A percentile compares a stretch with the other conserved stretches of the same genome.
These are phyloP conservation scores for Rhinogobius similis DNA, from an alignment of 2,113 vertebrate genomes.

Conservation along the genomic window DNA sequence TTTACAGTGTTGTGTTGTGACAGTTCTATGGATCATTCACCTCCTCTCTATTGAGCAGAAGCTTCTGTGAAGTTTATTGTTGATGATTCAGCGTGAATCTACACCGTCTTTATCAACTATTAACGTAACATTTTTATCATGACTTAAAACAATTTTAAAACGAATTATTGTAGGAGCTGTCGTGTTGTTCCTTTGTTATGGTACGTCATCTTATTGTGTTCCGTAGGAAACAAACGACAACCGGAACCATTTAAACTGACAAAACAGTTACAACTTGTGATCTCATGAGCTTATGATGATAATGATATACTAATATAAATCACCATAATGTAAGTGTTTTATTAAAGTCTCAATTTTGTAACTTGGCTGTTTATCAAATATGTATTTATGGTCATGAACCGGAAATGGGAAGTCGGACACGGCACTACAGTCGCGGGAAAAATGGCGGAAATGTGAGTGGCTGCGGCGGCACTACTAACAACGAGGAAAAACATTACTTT, in stretches of 20 bases:
- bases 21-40: background rate
- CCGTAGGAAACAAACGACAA: constrained; percentile 14
- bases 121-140: background rate
- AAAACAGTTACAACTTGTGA: too few species aligned
- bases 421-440: constrained; percentile 59
- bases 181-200: constrained; percentile 10
- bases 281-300: background rate
- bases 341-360: background rate
- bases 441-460: constrained; percentile 60
- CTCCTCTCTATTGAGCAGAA: too few species aligned
- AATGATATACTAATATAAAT: background rate
- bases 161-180: background rate
- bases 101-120: background rate
- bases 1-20: constrained; percentile 27
- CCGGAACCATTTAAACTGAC: constrained; percentile 20
- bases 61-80: background rate
- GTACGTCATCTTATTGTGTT: constrained; percentile 12
- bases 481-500: background rate
- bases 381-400: background rate
- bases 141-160: background rate
- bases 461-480: background rate
- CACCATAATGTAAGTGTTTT: background rate
- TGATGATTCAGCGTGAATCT: background rate
- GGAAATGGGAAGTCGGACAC: constrained; percentile 20
- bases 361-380: background rate